Evolutionary conservation across 2,797 vertebrate species (phyloP).

Genomic region (Crotalus adamanteus): DNA sequence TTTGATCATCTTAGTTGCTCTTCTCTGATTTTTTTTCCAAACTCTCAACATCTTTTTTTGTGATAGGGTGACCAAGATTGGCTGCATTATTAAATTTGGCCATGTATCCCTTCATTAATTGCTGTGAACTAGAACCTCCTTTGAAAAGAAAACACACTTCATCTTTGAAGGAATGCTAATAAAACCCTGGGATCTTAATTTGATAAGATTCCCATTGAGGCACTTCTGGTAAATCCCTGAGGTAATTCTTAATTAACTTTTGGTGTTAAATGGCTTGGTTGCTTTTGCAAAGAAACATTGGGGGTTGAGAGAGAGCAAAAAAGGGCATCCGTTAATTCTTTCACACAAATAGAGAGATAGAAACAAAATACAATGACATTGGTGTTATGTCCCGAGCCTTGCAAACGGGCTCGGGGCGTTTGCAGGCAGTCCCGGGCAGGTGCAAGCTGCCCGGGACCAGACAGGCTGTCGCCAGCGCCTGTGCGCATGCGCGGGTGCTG

Average conservation of each 20-base stretch:
- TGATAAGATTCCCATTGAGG: neutral
- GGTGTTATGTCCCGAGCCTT: too few species aligned
- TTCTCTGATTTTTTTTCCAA: too few species aligned
- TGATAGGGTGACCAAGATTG: too few species aligned
- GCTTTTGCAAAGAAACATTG: neutral
- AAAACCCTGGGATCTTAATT: slow-evolving; percentile 30
- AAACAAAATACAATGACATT: neutral
- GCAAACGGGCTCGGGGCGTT: too few species aligned
- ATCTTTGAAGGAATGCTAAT: slow-evolving; percentile 7
- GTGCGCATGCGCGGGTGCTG: too few species aligned
- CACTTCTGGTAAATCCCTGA: slow-evolving; percentile 11
- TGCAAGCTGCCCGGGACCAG: too few species aligned
- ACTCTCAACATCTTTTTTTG: too few species aligned
- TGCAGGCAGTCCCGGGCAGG: too few species aligned
- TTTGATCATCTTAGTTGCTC: too few species aligned
- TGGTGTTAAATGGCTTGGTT: neutral
- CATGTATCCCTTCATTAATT: slow-evolving; percentile 14
- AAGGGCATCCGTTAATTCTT: rapidly evolving
- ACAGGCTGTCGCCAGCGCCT: too few species aligned
- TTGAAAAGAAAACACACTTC: slow-evolving; percentile 15
- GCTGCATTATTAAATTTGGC: slow-evolving; percentile 12
- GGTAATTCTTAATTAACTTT: slow-evolving; percentile 35
- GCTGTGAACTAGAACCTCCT: slow-evolving; percentile 26
- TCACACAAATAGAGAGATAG: neutral
- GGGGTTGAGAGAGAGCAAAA: neutral